Conservation (phyloP, 2,113 vertebrate genomes). For the Sapajus apella region DNA sequence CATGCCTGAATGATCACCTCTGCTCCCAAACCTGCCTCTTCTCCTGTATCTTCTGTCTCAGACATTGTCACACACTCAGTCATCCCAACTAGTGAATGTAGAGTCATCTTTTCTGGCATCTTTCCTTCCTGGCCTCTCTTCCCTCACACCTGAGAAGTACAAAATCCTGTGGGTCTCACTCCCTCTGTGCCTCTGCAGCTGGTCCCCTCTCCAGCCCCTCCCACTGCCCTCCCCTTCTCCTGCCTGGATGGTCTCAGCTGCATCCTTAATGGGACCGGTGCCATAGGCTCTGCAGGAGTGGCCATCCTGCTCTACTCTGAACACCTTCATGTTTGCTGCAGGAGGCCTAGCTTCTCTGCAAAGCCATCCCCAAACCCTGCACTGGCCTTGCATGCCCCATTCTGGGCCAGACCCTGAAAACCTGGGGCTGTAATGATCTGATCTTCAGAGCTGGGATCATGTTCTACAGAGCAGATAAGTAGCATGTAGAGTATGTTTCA, state of each 20-base stretch:
- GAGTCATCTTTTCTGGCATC: neutral
- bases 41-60: neutral
- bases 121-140: accelerated
- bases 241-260: neutral
- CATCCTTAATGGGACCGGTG: accelerated
- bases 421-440: neutral
- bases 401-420: neutral
- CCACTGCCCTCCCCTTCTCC: neutral
- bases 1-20: neutral
- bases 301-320: neutral
- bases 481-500: accelerated
- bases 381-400: neutral
- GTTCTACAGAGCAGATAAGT: too few species aligned
- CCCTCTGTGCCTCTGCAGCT: neutral
- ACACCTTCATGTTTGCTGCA: accelerated
- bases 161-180: neutral
- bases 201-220: neutral
- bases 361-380: neutral
- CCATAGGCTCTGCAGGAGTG: too few species aligned
- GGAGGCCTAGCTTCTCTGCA: neutral
- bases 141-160: neutral
- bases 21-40: neutral
- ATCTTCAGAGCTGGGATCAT: neutral
- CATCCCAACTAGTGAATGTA: neutral
- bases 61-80: neutral